A percentile compares a stretch with the other conserved stretches of the same genome.
phyloP scores from a whole-genome alignment of 1,140 invertebrate genomes.

The Trichomalopsis sarcophagae region DNA sequence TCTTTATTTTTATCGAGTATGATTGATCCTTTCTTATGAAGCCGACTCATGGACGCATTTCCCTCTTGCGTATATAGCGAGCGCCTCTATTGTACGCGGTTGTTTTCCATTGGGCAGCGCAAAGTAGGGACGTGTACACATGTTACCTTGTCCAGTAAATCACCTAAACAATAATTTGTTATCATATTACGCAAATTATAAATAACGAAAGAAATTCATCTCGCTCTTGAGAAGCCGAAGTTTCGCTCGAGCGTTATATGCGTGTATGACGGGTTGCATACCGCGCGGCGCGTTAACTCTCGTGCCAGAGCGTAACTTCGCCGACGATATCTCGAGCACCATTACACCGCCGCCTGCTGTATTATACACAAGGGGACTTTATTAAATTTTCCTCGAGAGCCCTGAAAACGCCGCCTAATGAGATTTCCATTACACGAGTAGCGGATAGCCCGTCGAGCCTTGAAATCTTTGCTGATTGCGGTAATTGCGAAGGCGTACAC shows the following conservation, averaged over 20 bases:
- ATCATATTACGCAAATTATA: no score
- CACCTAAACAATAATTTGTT: no score
- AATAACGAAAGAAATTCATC: no score
- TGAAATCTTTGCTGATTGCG: not conserved
- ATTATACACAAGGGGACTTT: constrained; percentile 13
- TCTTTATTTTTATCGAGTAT: constrained; percentile 8
- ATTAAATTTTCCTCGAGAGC: constrained; percentile 3
- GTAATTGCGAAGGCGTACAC: not conserved
- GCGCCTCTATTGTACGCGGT: not conserved
- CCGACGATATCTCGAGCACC: not conserved
- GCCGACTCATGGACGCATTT: not conserved
- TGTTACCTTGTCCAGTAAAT: no score
- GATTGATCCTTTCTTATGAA: constrained; percentile 15
- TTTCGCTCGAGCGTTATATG: not conserved
- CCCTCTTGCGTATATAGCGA: not conserved
- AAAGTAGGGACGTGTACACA: no score
- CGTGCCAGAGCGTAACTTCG: not conserved
- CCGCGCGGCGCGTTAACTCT: not conserved
- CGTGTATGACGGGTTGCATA: not conserved
- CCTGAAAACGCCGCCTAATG: constrained; percentile 1
- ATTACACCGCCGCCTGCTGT: not conserved
- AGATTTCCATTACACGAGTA: not conserved
- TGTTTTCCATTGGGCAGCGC: not conserved
- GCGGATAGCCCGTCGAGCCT: not conserved
- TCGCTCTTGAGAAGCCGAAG: no score